Base-by-base conservation (phyloP, 1,140 invertebrate species). In the Uloborus diversus region DNA sequence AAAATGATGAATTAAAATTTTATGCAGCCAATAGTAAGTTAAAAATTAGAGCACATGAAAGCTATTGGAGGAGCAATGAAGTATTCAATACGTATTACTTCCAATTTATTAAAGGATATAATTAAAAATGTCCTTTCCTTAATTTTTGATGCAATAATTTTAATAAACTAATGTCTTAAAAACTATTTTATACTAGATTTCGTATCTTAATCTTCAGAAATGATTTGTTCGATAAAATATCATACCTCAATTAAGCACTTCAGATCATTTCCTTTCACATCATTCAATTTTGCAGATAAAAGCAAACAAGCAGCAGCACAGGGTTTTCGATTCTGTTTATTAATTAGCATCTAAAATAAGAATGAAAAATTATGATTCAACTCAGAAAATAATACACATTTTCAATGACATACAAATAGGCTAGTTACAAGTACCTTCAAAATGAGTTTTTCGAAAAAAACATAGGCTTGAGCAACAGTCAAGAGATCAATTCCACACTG, bases 391-490 rank as follows among this genome's bases (percentile, higher is more conserved):
- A 20, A 23, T 17, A 17, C 20, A 27, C 11, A 37, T 1, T 4
- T 14, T 27, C 13, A 4, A 61, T 0, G 0, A 61, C 11, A 61
- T 56, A 56, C 27, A 25, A 57, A 11, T 30, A 3, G 2, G 0
- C 0, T 7, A 57, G 28, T 0, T 4, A 57, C 23, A 2, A 56
- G 7, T 53, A 81, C 80, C 84, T 93, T 92, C 47, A 99, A 88
- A 84, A 98, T 96, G 5, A 99, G 89, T 85, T 97, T 97, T 87
- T 99, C 97, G 89, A 98, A 99, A 87, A 97, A 98, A 30, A 99
- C 96, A 86, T 98, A 98, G 0, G 96, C 93, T 88, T 97, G 95
- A 35, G 96, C 96, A 30, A 98, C 94, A 11, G 94, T 96, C 78
- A 98, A 88, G 49, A 97, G 88, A 88, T 99, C 96, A 81, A 93